Percentiles rank a stretch among this genome's conserved stretches.
phyloP scores from a whole-genome alignment of 1,140 invertebrate species.

The Coptotermes formosanus region DNA sequence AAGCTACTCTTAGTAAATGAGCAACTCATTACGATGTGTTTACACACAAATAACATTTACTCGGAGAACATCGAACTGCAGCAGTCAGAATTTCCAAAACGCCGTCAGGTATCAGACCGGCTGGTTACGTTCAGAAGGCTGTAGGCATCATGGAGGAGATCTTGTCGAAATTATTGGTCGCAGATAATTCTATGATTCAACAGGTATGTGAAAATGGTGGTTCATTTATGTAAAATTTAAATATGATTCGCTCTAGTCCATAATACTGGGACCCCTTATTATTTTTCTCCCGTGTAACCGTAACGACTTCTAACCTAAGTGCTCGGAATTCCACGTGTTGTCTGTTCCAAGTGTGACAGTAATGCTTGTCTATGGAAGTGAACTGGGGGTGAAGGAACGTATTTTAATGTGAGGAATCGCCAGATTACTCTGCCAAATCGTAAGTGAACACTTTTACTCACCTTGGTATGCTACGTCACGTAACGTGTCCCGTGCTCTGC shows the following conservation, averaged over 20 bases:
- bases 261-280: not conserved
- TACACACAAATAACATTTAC: no score
- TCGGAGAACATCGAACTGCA: no score
- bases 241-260: not conserved
- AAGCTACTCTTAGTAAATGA: no score
- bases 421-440: no score
- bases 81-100: no score
- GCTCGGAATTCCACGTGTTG: not conserved
- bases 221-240: not conserved
- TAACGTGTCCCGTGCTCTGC: no score
- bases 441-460: no score
- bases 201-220: slow-evolving; percentile 48
- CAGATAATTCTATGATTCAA: slow-evolving; percentile 53
- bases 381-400: no score
- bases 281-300: not conserved
- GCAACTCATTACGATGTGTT: no score
- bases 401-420: no score
- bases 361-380: not conserved
- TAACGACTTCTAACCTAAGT: not conserved
- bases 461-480: no score
- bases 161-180: slow-evolving; percentile 51
- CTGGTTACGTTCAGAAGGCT: not conserved
- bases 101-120: no score
- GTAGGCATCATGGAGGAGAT: slow-evolving; percentile 51
- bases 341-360: not conserved